Evolutionary conservation across 2,888 invertebrate species (phyloP), one percentile per base, ranked within the genome.

Genomic region (Phrixothrix hirtus): DNA sequence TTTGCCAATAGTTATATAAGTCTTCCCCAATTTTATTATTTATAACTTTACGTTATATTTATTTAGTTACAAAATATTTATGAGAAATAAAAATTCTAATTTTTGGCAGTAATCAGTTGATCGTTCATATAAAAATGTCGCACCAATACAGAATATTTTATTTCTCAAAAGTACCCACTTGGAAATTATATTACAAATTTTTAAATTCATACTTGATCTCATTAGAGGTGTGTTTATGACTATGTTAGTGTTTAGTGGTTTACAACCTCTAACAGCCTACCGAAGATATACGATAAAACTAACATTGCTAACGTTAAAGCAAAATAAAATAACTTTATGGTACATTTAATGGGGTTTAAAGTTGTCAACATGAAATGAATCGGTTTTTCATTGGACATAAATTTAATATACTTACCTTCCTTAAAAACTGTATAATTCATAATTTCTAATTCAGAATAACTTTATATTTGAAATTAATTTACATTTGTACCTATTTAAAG

Each of bases 331-430:
- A 53, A 63, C 55, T 70, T 70, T 68, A 70, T 69, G 64, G 67
- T 64, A 64, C 64, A 64, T 67, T 69, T 69, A 68, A 69, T 66
- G 67, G 68, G 63, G 67, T 67, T 68, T 69, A 69, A 69, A 69
- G 66, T 69, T 68, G 69, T 69, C 69, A 69, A 67, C 69, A 68
- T 64, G 63, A 64, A 66, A 65, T 64, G 66, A 67, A 68, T 67
- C 63, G 66, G 65, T 65, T 64, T 64, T 64, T 65, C 64, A 64
- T 63, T 66, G 64, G 55, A 65, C 66, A 64, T 67, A 67, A 67
- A 67, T 65, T 66, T 66, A 65, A 65, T 66, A 58, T 60, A 64
- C 58, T 62, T 60, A 59, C 49, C 41, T 59, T 58, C 48, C 49
- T n/a, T n/a, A n/a, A n/a, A n/a, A n/a, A n/a, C n/a, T n/a, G n/a